Percentiles rank a stretch among this genome's conserved stretches.
These are phyloP conservation scores for Brassicogethes aeneus DNA, from an alignment of 2,888 invertebrate species.

Conservation along the genomic window DNA sequence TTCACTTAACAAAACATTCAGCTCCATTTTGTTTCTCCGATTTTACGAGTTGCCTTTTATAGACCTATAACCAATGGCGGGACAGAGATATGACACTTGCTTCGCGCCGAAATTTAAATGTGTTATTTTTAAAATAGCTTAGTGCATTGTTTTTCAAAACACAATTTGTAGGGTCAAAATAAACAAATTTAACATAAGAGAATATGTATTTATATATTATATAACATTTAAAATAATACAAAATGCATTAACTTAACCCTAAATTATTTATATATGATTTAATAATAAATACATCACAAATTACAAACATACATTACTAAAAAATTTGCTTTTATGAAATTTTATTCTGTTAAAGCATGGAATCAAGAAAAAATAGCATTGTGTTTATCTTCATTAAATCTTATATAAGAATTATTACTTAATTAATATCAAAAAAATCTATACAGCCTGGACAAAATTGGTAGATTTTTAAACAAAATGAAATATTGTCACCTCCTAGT, in stretches of 20 bases:
- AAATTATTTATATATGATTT: slow-evolving; percentile 26
- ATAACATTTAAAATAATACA: slow-evolving; percentile 22
- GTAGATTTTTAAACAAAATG: neutral
- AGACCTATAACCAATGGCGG: too few relatives aligned
- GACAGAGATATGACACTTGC: too few relatives aligned
- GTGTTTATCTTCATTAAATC: neutral
- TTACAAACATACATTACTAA: slow-evolving; percentile 29
- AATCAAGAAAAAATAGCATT: neutral
- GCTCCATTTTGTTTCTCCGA: slow-evolving; percentile 30
- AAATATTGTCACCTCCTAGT: neutral
- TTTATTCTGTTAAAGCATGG: neutral
- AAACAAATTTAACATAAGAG: slow-evolving; percentile 9
- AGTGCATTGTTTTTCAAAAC: too few relatives aligned
- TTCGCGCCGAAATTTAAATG: neutral
- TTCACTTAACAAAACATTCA: slow-evolving; percentile 47
- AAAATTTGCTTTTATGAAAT: slow-evolving; percentile 15
- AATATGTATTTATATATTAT: slow-evolving; percentile 14
- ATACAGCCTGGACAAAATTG: neutral
- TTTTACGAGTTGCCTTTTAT: too few relatives aligned
- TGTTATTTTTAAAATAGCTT: neutral
- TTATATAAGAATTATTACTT: neutral
- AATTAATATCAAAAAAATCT: slow-evolving; percentile 2
- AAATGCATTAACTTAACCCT: slow-evolving; percentile 21
- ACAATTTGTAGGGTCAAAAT: slow-evolving; percentile 2
- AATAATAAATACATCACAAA: slow-evolving; percentile 33